Evolutionary conservation across 2,888 invertebrate genomes (phyloP).

Genomic region (Dryomyza anilis): DNA sequence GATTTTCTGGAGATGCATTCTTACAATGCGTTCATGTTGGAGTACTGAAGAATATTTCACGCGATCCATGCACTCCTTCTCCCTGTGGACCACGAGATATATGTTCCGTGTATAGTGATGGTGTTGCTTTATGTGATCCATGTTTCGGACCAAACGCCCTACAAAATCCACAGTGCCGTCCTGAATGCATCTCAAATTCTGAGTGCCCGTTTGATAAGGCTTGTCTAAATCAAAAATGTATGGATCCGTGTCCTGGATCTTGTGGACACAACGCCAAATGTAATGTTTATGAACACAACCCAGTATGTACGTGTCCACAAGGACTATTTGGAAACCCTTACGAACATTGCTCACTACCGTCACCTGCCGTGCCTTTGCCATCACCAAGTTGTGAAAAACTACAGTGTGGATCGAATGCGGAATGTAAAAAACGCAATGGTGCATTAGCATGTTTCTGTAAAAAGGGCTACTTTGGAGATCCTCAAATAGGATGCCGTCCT

Average conservation of each 20-base stretch:
- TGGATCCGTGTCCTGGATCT: constrained; percentile 79
- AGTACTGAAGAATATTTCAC: constrained; percentile 67
- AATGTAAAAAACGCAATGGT: constrained; percentile 71
- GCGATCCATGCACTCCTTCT: constrained; percentile 76
- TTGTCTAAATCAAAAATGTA: constrained; percentile 75
- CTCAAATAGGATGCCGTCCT: constrained; percentile 76
- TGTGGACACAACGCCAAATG: constrained; percentile 78
- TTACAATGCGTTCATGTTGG: constrained; percentile 71
- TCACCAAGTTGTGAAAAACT: constrained; percentile 69
- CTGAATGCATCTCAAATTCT: constrained; percentile 80
- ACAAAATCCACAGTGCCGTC: constrained; percentile 76
- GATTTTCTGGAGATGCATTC: constrained; percentile 81
- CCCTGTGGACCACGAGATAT: constrained; percentile 74
- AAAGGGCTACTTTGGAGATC: constrained; percentile 79
- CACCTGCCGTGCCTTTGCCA: constrained; percentile 52
- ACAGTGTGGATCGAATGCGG: constrained; percentile 76
- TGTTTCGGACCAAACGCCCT: constrained; percentile 72
- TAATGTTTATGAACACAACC: constrained; percentile 72
- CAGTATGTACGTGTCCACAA: constrained; percentile 72
- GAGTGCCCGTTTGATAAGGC: constrained; percentile 81
- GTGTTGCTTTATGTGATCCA: constrained; percentile 80
- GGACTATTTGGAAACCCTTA: constrained; percentile 78
- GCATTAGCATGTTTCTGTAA: constrained; percentile 74
- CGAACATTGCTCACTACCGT: constrained; percentile 71
- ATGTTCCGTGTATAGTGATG: constrained; percentile 74